Conservation (phyloP, 92 coral and sea anemone genomes). For the Heteractis magnifica region DNA sequence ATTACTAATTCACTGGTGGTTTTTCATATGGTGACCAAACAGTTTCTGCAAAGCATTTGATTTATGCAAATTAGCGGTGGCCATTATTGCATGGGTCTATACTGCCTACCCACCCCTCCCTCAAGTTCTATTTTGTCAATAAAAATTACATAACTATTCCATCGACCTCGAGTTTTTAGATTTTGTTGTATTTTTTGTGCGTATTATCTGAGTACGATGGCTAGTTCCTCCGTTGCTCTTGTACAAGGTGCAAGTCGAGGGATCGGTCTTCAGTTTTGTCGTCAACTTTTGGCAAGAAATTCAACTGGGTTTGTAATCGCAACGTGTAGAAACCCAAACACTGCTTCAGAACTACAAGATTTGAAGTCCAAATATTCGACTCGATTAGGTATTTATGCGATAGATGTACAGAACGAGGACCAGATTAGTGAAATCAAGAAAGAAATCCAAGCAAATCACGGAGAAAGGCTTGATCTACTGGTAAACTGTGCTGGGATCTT, state of each 20-base stretch:
- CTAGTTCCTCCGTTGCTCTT: constrained; percentile 32
- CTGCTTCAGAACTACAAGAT: constrained; percentile 35
- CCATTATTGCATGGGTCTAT: too few species aligned
- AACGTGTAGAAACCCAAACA: constrained; percentile 59
- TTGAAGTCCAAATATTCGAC: constrained; percentile 39
- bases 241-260: constrained; percentile 77
- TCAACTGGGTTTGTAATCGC: constrained; percentile 37
- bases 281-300: constrained; percentile 42
- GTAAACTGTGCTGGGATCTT: constrained; percentile 69
- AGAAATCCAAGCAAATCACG: constrained; percentile 27
- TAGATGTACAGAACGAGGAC: constrained; percentile 50
- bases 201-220: background rate
- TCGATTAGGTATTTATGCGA: constrained; percentile 25
- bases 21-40: too few species aligned
- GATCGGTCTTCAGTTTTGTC: constrained; percentile 62
- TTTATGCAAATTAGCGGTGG: too few species aligned
- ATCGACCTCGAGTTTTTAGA: background rate
- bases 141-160: background rate
- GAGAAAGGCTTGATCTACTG: constrained; percentile 50
- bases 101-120: background rate
- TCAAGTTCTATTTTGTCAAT: background rate
- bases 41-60: too few species aligned
- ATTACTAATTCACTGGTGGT: too few species aligned
- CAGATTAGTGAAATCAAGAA: constrained; percentile 42
- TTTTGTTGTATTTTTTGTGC: background rate